phyloP scores from a whole-genome alignment of 2,113 vertebrate genomes.

The Panurus biarmicus region DNA sequence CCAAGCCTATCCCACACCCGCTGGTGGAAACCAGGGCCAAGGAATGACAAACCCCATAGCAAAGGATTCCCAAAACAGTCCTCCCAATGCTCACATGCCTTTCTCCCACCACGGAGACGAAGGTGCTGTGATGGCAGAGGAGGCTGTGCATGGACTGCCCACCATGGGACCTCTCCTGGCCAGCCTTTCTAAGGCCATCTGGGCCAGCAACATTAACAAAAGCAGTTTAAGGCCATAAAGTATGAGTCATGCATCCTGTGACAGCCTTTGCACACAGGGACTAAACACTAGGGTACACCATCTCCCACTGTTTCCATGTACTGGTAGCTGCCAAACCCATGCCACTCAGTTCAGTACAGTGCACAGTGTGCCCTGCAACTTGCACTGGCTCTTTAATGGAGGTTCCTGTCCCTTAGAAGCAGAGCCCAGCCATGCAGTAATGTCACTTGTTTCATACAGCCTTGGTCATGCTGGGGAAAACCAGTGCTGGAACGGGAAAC shows the following conservation, averaged over 20 bases:
- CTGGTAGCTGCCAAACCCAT: neutral
- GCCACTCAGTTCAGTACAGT: neutral
- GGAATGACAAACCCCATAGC: neutral
- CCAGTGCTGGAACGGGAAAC: neutral
- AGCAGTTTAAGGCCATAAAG: neutral
- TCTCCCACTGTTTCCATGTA: neutral
- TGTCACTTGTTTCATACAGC: neutral
- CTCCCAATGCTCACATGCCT: neutral
- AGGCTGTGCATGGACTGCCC: neutral
- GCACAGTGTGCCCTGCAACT: neutral
- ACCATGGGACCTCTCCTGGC: neutral
- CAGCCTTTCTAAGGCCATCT: neutral
- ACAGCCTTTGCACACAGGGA: neutral
- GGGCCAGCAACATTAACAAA: neutral
- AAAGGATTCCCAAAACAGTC: neutral
- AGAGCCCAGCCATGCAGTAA: neutral
- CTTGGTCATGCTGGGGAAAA: neutral
- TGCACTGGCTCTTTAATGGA: neutral
- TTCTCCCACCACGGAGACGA: neutral
- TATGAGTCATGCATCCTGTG: neutral
- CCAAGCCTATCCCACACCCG: neutral
- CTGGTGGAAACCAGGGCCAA: neutral
- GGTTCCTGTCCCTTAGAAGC: neutral
- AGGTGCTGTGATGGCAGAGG: accelerated
- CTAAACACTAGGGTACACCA: neutral